Evolutionary conservation across 92 coral and sea anemone species (phyloP).

Genomic region (Bergia sp.): DNA sequence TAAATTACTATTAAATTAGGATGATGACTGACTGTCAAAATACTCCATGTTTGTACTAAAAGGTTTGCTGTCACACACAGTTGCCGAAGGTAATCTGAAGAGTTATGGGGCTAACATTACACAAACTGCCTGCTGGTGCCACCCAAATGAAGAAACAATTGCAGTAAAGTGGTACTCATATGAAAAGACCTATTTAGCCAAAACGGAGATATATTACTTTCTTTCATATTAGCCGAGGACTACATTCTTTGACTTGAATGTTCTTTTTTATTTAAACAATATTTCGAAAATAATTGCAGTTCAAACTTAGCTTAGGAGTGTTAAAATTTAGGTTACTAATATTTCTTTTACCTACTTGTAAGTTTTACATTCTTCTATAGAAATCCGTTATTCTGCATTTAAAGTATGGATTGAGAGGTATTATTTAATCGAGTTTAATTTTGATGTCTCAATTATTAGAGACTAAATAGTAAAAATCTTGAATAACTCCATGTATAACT

Average conservation of each 20-base stretch:
- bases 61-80: constrained; percentile 38
- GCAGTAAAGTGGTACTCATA: neutral
- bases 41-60: constrained; percentile 31
- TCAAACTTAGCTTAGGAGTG: too few species aligned
- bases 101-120: neutral
- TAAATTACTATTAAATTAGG: neutral
- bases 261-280: too few species aligned
- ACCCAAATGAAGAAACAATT: neutral
- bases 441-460: too few species aligned
- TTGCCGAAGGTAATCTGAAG: constrained; percentile 1
- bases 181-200: neutral
- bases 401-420: neutral
- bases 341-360: neutral
- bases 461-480: neutral
- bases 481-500: constrained; percentile 15
- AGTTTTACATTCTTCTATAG: neutral
- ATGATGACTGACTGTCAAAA: neutral
- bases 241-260: too few species aligned
- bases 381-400: neutral
- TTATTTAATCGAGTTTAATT: neutral
- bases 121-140: constrained; percentile 29
- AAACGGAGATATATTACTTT: neutral
- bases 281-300: too few species aligned
- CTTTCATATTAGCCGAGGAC: neutral
- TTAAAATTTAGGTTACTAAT: too few species aligned